A percentile compares a stretch with the other conserved stretches of the same genome.
These are phyloP conservation scores for Ennomos erosarius DNA, from an alignment of 2,888 invertebrate genomes.

Conservation along the genomic window DNA sequence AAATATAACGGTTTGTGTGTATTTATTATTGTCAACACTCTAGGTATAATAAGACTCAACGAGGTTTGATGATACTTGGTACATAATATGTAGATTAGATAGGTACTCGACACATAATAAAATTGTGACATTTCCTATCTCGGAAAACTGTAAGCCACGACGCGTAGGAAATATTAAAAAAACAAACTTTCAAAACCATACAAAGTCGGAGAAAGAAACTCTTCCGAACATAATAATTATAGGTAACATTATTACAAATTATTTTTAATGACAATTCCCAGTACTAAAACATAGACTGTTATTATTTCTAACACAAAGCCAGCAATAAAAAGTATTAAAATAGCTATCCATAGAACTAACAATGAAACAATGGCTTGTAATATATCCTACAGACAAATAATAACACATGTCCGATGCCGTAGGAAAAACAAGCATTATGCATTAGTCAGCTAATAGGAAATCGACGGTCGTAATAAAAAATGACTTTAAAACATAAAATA, in stretches of 20 bases:
- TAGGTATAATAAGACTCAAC: too few relatives aligned
- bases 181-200: too few relatives aligned
- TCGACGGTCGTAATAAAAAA: slow-evolving; percentile 7
- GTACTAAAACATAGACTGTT: slow-evolving; percentile 11
- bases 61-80: too few relatives aligned
- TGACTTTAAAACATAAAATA: not conserved
- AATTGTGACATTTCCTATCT: too few relatives aligned
- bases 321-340: slow-evolving; percentile 26
- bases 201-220: too few relatives aligned
- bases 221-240: too few relatives aligned
- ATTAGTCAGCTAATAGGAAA: slow-evolving; percentile 43
- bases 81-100: too few relatives aligned
- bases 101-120: too few relatives aligned
- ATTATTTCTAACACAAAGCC: slow-evolving; percentile 24
- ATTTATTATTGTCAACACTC: too few relatives aligned
- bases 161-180: too few relatives aligned
- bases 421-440: slow-evolving; percentile 50
- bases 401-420: slow-evolving; percentile 48
- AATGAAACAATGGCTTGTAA: slow-evolving; percentile 52
- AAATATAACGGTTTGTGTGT: too few relatives aligned
- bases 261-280: not conserved
- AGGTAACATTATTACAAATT: not conserved
- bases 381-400: slow-evolving; percentile 53
- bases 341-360: slow-evolving; percentile 23
- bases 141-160: too few relatives aligned